Evolutionary conservation across 1,140 invertebrate genomes (phyloP).

Genomic region (Ooceraea biroi): DNA sequence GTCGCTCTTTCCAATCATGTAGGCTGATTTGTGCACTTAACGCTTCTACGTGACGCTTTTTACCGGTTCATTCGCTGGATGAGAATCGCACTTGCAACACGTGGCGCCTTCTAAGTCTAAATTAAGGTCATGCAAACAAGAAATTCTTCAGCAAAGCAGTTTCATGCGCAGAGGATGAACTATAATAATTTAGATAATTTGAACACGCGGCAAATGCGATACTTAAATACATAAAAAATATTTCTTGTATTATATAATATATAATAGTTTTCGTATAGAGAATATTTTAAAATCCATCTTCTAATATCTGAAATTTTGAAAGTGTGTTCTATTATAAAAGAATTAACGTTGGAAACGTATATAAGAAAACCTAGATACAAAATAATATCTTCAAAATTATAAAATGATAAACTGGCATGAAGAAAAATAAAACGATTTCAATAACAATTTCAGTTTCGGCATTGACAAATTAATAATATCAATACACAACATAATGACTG

Average conservation of each 20-base stretch:
- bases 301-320: too few relatives aligned
- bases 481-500: constrained; percentile 17
- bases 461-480: constrained; percentile 2
- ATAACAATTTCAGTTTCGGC: neutral
- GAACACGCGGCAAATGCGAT: too few relatives aligned
- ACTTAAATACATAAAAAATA: too few relatives aligned
- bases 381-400: too few relatives aligned
- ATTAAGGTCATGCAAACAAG: neutral
- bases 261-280: too few relatives aligned
- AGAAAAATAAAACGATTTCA: neutral
- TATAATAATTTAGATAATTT: neutral
- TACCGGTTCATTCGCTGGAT: neutral
- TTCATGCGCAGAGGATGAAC: neutral
- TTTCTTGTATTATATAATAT: neutral
- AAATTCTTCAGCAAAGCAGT: neutral
- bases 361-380: too few relatives aligned
- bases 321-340: too few relatives aligned
- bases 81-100: constrained; percentile 24
- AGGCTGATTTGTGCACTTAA: constrained; percentile 66
- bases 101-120: constrained; percentile 1
- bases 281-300: too few relatives aligned
- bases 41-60: constrained; percentile 33
- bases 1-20: constrained; percentile 70
- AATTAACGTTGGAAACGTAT: too few relatives aligned
- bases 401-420: too few relatives aligned